Evolutionary conservation across 1,140 invertebrate genomes (phyloP).

Genomic region (Anoplophora glabripennis): DNA sequence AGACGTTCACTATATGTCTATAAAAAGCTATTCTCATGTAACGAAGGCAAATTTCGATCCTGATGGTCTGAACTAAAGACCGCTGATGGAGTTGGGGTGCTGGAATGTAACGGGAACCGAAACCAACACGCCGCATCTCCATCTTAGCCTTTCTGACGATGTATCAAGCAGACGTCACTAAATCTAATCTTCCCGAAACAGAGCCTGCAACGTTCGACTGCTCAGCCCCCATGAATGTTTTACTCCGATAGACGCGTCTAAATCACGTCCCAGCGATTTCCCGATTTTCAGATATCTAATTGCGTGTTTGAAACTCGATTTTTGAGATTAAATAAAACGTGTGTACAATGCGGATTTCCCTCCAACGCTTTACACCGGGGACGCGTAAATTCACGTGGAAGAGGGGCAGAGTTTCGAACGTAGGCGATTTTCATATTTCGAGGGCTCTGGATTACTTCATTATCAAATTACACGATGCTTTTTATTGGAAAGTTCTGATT

Average conservation of each 20-base stretch:
- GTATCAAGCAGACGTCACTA: conserved; percentile 15
- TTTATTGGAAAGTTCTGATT: too few species aligned
- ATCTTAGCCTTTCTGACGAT: conserved; percentile 9
- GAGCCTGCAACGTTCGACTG: conserved; percentile 9
- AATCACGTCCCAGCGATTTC: conserved; percentile 8
- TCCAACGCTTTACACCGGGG: too few species aligned
- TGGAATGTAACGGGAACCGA: conserved; percentile 2
- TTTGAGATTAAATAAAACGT: neutral
- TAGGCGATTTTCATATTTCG: too few species aligned
- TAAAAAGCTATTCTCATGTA: too few species aligned
- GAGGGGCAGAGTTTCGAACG: too few species aligned
- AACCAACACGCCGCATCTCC: conserved; percentile 6
- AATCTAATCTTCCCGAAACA: conserved; percentile 15
- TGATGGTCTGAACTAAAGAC: too few species aligned
- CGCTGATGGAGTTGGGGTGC: neutral
- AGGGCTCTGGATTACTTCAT: too few species aligned
- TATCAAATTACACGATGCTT: too few species aligned
- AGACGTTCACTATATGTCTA: too few species aligned
- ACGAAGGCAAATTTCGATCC: too few species aligned
- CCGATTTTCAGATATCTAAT: conserved; percentile 11
- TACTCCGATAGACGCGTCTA: conserved; percentile 1
- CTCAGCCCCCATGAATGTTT: conserved; percentile 14
- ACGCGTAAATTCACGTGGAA: too few species aligned
- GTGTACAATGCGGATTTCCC: too few species aligned
- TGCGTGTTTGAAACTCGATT: conserved; percentile 5